Evolutionary conservation across 2,797 vertebrate species (phyloP).

Genomic region (Scyliorhinus canicula): DNA sequence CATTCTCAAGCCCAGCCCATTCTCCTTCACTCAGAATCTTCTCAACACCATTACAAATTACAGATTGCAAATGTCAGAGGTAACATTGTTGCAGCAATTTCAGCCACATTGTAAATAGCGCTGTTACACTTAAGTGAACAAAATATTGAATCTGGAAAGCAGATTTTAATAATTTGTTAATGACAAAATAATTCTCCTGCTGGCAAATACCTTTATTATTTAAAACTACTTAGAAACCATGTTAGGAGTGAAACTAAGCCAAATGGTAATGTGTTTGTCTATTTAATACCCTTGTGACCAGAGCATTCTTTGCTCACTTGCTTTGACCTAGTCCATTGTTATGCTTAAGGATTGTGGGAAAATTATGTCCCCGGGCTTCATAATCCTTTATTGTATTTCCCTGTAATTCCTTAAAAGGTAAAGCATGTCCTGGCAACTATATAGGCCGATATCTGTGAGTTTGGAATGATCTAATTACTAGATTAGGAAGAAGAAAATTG

Average conservation of each 20-base stretch:
- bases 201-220: neutral
- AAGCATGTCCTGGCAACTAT: neutral
- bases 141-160: neutral
- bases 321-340: neutral
- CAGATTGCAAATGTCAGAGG: slow-evolving; percentile 8
- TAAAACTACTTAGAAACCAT: neutral
- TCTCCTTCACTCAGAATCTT: neutral
- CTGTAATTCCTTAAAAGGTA: neutral
- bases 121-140: too few relatives aligned
- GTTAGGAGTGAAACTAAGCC: neutral
- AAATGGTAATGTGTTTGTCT: neutral
- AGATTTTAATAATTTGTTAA: neutral
- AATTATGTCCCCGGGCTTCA: neutral
- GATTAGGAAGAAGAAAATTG: neutral
- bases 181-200: neutral
- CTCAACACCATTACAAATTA: neutral
- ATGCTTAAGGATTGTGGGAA: neutral
- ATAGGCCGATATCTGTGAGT: neutral
- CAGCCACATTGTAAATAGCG: neutral
- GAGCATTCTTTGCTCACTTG: neutral
- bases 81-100: neutral
- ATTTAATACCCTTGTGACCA: neutral
- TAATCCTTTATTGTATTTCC: neutral
- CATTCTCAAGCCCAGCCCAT: neutral
- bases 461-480: neutral